Base-by-base conservation (phyloP, 2,888 invertebrate genomes). In the Drosophila demipolita region DNA sequence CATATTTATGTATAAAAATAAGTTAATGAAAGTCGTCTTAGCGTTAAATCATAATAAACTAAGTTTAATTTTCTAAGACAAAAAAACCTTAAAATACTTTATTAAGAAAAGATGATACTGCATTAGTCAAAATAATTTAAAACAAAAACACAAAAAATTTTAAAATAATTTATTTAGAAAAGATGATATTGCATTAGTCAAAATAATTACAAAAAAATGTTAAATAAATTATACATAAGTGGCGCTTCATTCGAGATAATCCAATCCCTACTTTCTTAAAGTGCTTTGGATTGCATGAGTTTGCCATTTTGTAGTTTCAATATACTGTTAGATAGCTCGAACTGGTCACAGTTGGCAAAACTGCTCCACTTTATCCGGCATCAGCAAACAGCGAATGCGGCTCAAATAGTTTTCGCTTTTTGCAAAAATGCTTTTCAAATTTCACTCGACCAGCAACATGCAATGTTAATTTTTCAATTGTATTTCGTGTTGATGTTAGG, bases 351-450 rank as follows among this genome's bases (percentile, higher is more conserved):
- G 52, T 82, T 74, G 68, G 50, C 55, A 66, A 71, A 58, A 20
- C 54, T 87, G 83, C 77, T 82, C 87, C 38, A 84, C 48, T 71
- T 84, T 73, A 55, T 36, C 45, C 11, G 15, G 49, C 45, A 15
- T 20, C 5, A 59, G 57, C 36, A 42, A 61, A 60, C 23, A 59
- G 35, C 69, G 55, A 58, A 53, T 40, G 40, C 29, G 45, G 71
- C 50, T 72, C 62, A 62, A 82, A 77, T 65, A 55, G 82, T 79
- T 87, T 83, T 87, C 84, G 74, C 76, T 83, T 87, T 87, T 82
- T 74, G 70, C 60, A 52, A 68, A 68, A 77, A 59, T 64, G 70
- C 68, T 53, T 58, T 70, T 67, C 58, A 58, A 77, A 75, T 68
- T 73, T 77, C 69, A 67, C 71, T 57, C 23, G 15, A 29, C 52